Evolutionary conservation across 2,113 vertebrate species (phyloP).

Genomic region (Phalacrocorax brasilianus): DNA sequence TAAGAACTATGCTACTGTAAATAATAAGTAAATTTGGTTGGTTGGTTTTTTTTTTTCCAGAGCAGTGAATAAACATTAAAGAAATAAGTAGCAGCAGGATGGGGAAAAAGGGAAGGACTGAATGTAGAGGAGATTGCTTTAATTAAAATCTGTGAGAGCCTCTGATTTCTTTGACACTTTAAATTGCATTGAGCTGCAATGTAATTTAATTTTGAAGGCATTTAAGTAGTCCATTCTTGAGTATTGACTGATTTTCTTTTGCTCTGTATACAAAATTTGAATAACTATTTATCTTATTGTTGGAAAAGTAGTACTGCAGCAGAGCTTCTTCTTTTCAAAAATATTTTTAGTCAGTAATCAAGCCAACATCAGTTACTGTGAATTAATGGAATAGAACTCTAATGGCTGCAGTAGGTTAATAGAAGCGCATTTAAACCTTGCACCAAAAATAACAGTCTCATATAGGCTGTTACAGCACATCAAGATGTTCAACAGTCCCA

Average conservation of each 20-base stretch:
- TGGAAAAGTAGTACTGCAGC: not conserved
- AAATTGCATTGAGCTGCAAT: slow-evolving; percentile 1
- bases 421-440: not conserved
- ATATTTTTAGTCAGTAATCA: not conserved
- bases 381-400: not conserved
- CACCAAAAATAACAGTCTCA: not conserved
- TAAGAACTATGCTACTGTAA: not conserved
- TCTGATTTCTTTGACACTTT: slow-evolving; percentile 26
- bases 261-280: not conserved
- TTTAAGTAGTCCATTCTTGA: not conserved
- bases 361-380: not conserved
- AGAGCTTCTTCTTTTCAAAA: not conserved
- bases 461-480: not conserved
- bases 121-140: not conserved
- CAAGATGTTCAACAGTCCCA: not conserved
- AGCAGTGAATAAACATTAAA: not conserved
- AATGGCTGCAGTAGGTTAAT: not conserved
- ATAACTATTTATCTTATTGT: slow-evolving; percentile 1
- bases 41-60: not conserved
- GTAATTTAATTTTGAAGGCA: slow-evolving; percentile 42
- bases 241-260: slow-evolving; percentile 42
- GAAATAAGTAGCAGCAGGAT: not conserved
- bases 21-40: not conserved
- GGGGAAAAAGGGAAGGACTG: not conserved
- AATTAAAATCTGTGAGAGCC: slow-evolving; percentile 46